phyloP scores from a whole-genome alignment of 2,888 invertebrate genomes.

The Noctua pronuba region DNA sequence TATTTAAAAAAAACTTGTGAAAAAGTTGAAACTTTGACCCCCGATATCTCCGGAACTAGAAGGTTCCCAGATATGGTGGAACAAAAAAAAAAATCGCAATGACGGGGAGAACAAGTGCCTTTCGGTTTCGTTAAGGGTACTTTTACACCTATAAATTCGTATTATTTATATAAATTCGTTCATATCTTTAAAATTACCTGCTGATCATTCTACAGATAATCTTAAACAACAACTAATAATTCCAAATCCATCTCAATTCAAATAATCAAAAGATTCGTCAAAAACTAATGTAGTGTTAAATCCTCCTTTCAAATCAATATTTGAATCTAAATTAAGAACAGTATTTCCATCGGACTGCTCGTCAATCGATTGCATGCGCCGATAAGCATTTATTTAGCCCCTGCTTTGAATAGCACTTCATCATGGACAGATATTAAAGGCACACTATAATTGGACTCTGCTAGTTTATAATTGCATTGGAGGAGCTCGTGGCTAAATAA shows the following conservation, averaged over 20 bases:
- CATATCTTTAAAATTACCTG: not conserved
- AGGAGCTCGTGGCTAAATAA: no score
- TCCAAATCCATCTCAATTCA: not conserved
- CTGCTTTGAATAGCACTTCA: not conserved
- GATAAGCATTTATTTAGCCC: slow-evolving; percentile 25
- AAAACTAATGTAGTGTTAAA: slow-evolving; percentile 12
- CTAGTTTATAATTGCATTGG: not conserved
- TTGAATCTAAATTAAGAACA: slow-evolving; percentile 30
- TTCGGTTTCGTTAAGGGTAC: no score
- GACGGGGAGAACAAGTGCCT: no score
- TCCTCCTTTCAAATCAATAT: slow-evolving; percentile 26
- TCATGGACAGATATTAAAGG: not conserved
- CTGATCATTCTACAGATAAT: not conserved
- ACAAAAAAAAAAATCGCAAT: no score
- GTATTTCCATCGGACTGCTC: slow-evolving; percentile 42
- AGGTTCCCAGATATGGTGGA: no score
- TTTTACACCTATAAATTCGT: no score
- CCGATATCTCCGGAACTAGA: no score
- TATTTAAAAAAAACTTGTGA: no score
- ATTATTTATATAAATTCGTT: no score
- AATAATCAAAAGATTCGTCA: slow-evolving; percentile 4
- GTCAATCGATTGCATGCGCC: slow-evolving; percentile 39
- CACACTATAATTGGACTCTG: not conserved
- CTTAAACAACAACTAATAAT: not conserved
- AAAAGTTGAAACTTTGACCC: no score